Conservation (phyloP, 2,113 vertebrate species). For the Cebidichthys violaceus region DNA sequence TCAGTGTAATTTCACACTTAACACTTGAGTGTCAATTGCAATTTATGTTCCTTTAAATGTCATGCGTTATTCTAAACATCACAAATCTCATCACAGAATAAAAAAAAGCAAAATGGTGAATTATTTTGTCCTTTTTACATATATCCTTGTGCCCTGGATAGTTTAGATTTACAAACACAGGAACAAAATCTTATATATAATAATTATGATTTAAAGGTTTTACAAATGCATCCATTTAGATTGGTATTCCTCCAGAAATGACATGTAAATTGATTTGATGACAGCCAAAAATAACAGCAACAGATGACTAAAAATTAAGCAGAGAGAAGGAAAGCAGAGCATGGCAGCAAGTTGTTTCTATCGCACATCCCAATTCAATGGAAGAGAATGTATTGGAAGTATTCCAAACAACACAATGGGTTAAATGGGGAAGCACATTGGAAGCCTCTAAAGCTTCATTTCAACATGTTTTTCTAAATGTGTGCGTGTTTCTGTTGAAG, state of each 20-base stretch:
- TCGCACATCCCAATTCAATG: constrained; percentile 14
- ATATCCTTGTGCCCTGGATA: neutral
- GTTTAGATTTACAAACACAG: neutral
- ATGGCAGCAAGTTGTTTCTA: constrained; percentile 34
- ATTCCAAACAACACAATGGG: constrained; percentile 9
- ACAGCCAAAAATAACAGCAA: constrained; percentile 5
- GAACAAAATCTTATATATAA: neutral
- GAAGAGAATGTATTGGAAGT: constrained; percentile 1
- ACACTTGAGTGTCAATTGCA: neutral
- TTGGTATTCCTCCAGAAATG: constrained; percentile 21
- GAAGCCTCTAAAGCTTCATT: neutral
- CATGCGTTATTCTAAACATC: neutral
- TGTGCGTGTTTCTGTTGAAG: constrained; percentile 23
- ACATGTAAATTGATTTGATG: constrained; percentile 12
- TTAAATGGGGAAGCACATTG: constrained; percentile 26
- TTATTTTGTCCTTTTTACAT: neutral
- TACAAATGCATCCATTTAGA: constrained; percentile 22
- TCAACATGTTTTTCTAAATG: constrained; percentile 23
- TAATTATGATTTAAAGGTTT: neutral
- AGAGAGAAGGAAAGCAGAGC: constrained; percentile 38
- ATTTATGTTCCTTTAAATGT: neutral
- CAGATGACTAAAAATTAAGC: constrained; percentile 9
- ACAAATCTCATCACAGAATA: neutral
- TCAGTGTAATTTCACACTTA: neutral
- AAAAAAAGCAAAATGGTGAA: neutral